phyloP scores from a whole-genome alignment of 2,797 vertebrate species.

The Lutjanus argentimaculatus region DNA sequence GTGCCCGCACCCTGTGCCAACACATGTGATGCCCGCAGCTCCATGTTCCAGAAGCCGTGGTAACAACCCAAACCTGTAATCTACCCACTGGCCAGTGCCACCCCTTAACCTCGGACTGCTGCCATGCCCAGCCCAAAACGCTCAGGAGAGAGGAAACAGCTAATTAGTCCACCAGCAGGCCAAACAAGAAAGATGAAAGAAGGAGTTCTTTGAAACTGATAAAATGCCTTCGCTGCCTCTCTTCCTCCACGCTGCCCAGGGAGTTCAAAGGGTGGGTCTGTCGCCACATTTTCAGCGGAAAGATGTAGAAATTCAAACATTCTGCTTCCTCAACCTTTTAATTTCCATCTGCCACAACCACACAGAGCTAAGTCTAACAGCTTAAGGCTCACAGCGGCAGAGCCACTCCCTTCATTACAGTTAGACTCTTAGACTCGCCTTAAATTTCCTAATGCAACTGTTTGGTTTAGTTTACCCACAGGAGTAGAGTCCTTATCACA shows the following conservation, averaged over 20 bases:
- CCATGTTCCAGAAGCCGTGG: slow-evolving; percentile 76
- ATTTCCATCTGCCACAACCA: slow-evolving; percentile 69
- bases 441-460: slow-evolving; percentile 55
- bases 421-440: slow-evolving; percentile 10
- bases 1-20: slow-evolving; percentile 78
- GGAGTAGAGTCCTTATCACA: slow-evolving; percentile 55
- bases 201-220: slow-evolving; percentile 70
- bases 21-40: slow-evolving; percentile 79
- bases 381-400: slow-evolving; percentile 23
- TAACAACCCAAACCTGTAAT: slow-evolving; percentile 80
- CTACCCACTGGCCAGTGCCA: slow-evolving; percentile 74
- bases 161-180: slow-evolving; percentile 76
- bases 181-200: slow-evolving; percentile 79
- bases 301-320: slow-evolving; percentile 71
- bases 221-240: slow-evolving; percentile 62
- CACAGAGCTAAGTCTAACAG: slow-evolving; percentile 48
- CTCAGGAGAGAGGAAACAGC: slow-evolving; percentile 72
- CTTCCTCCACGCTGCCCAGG: slow-evolving; percentile 48
- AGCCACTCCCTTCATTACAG: slow-evolving; percentile 72
- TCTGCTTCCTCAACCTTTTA: slow-evolving; percentile 66
- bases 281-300: slow-evolving; percentile 43
- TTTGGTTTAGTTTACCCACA: slow-evolving; percentile 42
- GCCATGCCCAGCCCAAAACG: slow-evolving; percentile 72
- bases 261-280: slow-evolving; percentile 67
- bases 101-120: slow-evolving; percentile 68